Evolutionary conservation across 2,888 invertebrate species (phyloP), one percentile per base, ranked within the genome.

Genomic region (Rhorus exstirpatorius): DNA sequence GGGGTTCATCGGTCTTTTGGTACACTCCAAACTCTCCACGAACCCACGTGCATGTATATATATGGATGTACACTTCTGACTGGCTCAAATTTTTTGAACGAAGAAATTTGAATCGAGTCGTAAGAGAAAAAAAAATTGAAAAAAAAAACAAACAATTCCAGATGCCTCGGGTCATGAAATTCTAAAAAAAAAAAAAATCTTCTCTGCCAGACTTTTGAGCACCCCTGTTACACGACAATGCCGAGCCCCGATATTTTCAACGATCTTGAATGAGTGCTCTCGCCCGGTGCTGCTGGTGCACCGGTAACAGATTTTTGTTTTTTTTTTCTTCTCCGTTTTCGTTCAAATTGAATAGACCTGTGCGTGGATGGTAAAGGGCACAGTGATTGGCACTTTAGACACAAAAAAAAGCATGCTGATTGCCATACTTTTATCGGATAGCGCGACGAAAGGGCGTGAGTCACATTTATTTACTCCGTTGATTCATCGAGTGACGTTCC

Each of bases 241-340:
- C 78, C n/a, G n/a, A 74, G 65, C 71, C 49, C 81, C 84, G 87
- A 88, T 88, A 88, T n/a, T 88, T 89, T 86, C 86, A 88, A 85
- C 82, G 88, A 89, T 88, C 84, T 84, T 88, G 88, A 90, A 90
- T 91, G 89, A 88, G 87, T 86, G 86, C 41, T 44, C 60, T 46
- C 35, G 44, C 65, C 35, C 67, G 71, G 51, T 35, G 61, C 41
- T 81, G 74, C 79, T 58, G 79, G 75, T 79, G 82, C 82, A 83
- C 65, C 71, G 79, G 79, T 81, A 74, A 68, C 38, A 53, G 51
- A 41, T 31, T 84, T 74, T 80, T 80, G 83, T 72, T 81, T 60
- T 26, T 60, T 61, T 79, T 78, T 67, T 63, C 60, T 41, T 21
- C 17, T 80, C 19, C 19, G 19, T 81, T 83, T 80, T 83, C 63